Evolutionary conservation across 1,140 invertebrate species (phyloP).

Genomic region (Gerris buenoi): DNA sequence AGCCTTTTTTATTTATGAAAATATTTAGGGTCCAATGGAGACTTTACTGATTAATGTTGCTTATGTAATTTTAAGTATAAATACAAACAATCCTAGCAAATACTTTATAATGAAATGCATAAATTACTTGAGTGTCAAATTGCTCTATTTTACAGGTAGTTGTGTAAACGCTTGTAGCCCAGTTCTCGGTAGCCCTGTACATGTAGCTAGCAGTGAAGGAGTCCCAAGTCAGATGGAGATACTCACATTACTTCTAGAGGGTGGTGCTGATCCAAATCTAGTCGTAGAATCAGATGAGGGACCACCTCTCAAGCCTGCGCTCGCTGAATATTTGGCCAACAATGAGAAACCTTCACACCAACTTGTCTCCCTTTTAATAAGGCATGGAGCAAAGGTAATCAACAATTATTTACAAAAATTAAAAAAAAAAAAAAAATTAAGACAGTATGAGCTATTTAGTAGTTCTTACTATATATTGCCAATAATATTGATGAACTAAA

Average conservation of each 20-base stretch:
- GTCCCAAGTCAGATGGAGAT: slow-evolving; percentile 47
- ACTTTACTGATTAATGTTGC: no score
- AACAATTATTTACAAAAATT: no score
- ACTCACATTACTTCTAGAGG: slow-evolving; percentile 49
- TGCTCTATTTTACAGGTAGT: background rate
- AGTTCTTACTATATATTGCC: no score
- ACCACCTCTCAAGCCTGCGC: slow-evolving; percentile 49
- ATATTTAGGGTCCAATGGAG: no score
- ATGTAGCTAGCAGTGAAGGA: slow-evolving; percentile 72
- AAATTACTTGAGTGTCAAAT: no score
- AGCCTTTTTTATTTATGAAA: no score
- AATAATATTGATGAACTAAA: no score
- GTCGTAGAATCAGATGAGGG: slow-evolving; percentile 56
- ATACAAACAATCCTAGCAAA: no score
- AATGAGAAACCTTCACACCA: slow-evolving; percentile 49
- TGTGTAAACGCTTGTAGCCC: slow-evolving; percentile 60
- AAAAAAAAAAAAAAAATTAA: no score
- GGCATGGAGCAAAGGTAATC: slow-evolving; percentile 53
- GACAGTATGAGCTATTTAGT: no score
- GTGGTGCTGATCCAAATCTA: slow-evolving; percentile 62
- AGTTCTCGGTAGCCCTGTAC: slow-evolving; percentile 67
- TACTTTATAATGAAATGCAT: no score
- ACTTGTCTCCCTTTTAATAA: slow-evolving; percentile 54
- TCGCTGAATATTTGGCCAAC: slow-evolving; percentile 70
- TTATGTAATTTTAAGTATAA: no score